Evolutionary conservation across 2,113 vertebrate genomes (phyloP).

Genomic region (Semnopithecus entellus): DNA sequence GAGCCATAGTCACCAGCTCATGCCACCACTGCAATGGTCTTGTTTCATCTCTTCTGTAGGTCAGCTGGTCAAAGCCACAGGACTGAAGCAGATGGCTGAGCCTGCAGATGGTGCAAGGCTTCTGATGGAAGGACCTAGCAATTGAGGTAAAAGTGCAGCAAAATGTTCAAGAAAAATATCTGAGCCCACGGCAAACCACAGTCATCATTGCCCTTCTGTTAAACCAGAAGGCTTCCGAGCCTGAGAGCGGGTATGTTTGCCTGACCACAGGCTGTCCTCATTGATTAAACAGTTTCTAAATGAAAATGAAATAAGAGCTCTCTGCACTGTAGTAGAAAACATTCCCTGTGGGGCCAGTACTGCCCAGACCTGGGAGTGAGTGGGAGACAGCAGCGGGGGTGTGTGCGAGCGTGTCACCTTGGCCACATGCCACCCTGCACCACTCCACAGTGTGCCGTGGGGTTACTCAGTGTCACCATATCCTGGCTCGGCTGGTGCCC

Average conservation of each 20-base stretch:
- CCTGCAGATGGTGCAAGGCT: neutral
- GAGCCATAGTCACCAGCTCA: neutral
- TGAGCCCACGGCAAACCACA: neutral
- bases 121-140: neutral
- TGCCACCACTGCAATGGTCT: neutral
- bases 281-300: constrained; percentile 9
- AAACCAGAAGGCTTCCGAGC: neutral
- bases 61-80: neutral
- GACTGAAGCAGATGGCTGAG: neutral
- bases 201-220: neutral
- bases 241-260: neutral
- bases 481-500: constrained; percentile 38
- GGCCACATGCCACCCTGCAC: neutral
- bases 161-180: neutral
- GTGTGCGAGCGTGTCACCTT: neutral
- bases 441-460: accelerated
- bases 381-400: neutral
- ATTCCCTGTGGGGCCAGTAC: neutral
- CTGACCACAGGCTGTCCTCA: neutral
- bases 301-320: constrained; percentile 15
- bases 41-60: neutral
- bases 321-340: neutral
- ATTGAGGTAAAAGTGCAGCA: neutral
- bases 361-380: neutral
- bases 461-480: neutral